These are phyloP conservation scores for Bufo bufo DNA, from an alignment of 2,113 vertebrate genomes.

Conservation along the genomic window DNA sequence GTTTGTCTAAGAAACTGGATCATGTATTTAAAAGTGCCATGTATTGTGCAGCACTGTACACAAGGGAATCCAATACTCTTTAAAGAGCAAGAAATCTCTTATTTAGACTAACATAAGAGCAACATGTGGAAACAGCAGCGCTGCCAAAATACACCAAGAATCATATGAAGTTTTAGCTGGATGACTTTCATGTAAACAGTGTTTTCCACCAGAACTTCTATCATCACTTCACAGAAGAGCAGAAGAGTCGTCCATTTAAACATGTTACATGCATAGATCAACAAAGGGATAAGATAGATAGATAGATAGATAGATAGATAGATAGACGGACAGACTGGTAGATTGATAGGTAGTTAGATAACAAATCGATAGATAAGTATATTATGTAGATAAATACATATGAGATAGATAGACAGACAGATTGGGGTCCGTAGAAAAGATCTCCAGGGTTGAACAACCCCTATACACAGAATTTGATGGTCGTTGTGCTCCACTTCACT, in stretches of 20 bases:
- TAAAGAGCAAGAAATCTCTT: slow-evolving; percentile 17
- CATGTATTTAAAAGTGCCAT: neutral
- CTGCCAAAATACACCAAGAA: slow-evolving; percentile 23
- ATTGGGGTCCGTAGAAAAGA: too few species aligned
- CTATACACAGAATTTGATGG: too few species aligned
- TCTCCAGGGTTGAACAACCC: too few species aligned
- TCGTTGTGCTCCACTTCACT: too few species aligned
- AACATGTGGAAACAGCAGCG: neutral
- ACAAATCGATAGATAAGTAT: too few species aligned
- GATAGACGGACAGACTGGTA: too few species aligned
- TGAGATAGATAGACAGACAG: too few species aligned
- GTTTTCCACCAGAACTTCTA: neutral
- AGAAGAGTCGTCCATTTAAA: too few species aligned
- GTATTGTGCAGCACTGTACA: neutral
- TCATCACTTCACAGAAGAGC: neutral
- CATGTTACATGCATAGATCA: too few species aligned
- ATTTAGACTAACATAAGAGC: neutral
- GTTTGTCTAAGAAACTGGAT: slow-evolving; percentile 11
- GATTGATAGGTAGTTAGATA: too few species aligned
- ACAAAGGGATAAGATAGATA: neutral
- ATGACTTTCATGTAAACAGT: neutral
- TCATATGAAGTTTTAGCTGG: neutral
- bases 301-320: neutral
- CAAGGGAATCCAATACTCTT: slow-evolving; percentile 23
- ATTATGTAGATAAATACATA: too few species aligned